Percentiles rank a stretch among this genome's conserved stretches.
These are phyloP conservation scores for Platysternon megacephalum DNA, from an alignment of 2,113 vertebrate species.

Conservation along the genomic window DNA sequence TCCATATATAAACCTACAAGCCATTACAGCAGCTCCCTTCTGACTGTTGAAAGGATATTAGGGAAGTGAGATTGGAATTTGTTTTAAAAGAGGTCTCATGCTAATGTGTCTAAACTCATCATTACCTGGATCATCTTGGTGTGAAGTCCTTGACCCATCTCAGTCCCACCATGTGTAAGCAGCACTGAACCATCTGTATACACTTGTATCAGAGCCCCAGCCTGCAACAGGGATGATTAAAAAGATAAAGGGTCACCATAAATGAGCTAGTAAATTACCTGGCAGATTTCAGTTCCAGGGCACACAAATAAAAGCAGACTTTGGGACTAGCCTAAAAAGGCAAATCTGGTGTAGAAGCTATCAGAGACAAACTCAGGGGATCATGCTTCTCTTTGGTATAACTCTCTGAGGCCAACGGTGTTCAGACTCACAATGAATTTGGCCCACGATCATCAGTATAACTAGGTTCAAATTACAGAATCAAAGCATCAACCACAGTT, in stretches of 20 bases:
- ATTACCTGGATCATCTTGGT: conserved; percentile 98
- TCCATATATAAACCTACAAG: neutral
- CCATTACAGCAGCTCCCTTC: neutral
- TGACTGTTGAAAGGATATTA: neutral
- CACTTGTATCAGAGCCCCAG: conserved; percentile 91
- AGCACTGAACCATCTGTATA: conserved; percentile 96
- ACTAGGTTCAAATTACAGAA: neutral
- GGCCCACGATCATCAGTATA: neutral
- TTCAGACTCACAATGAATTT: neutral
- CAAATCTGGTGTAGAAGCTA: neutral
- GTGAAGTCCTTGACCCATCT: conserved; percentile 98
- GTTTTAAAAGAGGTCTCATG: neutral
- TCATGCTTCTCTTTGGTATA: neutral
- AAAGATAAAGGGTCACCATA: neutral
- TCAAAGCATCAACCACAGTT: neutral
- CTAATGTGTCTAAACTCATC: neutral
- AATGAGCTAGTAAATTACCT: neutral
- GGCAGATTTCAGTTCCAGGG: neutral
- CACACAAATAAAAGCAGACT: neutral
- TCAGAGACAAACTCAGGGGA: neutral
- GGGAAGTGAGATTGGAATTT: neutral
- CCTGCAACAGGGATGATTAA: conserved; percentile 74
- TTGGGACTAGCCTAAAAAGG: neutral
- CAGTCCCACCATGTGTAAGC: conserved; percentile 92
- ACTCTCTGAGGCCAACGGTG: neutral